A percentile compares a stretch with the other conserved stretches of the same genome.
Conservation (phyloP, 1,140 invertebrate species). For the Trigoniulus corallinus region DNA sequence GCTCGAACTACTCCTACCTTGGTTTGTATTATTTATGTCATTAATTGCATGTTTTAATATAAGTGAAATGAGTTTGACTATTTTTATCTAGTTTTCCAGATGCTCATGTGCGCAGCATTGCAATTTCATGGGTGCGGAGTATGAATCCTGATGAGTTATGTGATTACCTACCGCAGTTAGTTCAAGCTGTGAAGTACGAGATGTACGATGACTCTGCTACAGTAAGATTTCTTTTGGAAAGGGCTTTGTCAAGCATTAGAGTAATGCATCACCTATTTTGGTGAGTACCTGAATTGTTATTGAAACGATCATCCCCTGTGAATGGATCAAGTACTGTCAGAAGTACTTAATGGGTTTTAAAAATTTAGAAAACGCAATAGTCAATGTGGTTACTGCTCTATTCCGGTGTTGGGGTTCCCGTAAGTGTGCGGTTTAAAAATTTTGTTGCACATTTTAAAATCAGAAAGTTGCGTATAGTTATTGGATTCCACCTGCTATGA, state of each 20-base stretch:
- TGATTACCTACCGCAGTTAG: conserved; percentile 80
- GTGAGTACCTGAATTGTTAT: too few relatives aligned
- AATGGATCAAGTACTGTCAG: too few relatives aligned
- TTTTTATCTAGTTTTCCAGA: conserved; percentile 64
- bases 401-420: too few relatives aligned
- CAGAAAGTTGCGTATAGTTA: too few relatives aligned
- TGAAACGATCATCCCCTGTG: too few relatives aligned
- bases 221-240: conserved; percentile 61
- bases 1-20: conserved; percentile 74
- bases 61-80: not conserved
- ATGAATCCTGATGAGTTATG: conserved; percentile 73
- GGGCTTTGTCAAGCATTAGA: conserved; percentile 65
- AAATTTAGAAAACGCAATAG: too few relatives aligned
- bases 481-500: too few relatives aligned
- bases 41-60: not conserved
- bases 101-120: conserved; percentile 61
- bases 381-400: too few relatives aligned
- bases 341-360: too few relatives aligned
- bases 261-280: conserved; percentile 92
- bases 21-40: conserved; percentile 31
- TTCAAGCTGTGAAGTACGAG: conserved; percentile 86
- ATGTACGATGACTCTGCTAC: conserved; percentile 76
- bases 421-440: too few relatives aligned
- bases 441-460: too few relatives aligned
- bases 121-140: conserved; percentile 59